Base-by-base conservation (phyloP, 2,888 invertebrate genomes). In the Morinoia aosen region DNA sequence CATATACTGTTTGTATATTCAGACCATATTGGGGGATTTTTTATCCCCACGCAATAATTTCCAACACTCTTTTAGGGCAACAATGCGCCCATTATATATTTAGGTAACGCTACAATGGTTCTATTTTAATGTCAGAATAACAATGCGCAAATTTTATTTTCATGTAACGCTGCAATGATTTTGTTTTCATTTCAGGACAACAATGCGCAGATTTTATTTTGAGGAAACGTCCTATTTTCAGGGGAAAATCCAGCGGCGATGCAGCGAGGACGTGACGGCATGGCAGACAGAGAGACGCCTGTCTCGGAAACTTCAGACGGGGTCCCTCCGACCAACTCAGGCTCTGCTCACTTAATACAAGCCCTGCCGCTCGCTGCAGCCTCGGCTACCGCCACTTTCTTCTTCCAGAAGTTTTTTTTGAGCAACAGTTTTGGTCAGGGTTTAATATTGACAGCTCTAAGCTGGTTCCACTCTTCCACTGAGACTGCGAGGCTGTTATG, bases 161-260 rank as follows among this genome's bases (percentile, higher is more conserved):
- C 48, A 48, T 2, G 48, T 48, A 48, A 48, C 48, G 48, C 5
- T 48, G 48, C 48, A 48, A 48, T 48, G 48, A 5, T 48, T 48
- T 48, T 48, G 5, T 48, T 48, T 48, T 48, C 48, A 48, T 48
- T 48, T 48, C 5, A 2, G 48, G 48, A 5, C 48, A 48, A 48
- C 48, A 48, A 48, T 48, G 48, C 48, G 48, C 48, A 48, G 48
- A 48, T 48, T 48, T 48, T 2, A 48, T 48, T 4, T 48, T 5
- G 3, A 48, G 48, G 48, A 4, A 48, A 48, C 48, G 33, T 76
- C 3, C 25, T 61, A 76, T 76, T 76, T 33, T 16, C 95, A 95
- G 95, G 93, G 2, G 95, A 95, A 56, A 95, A 95, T 33, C 95
- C 91, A 39, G 95, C 95, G 14, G 95, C 95, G 39, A 91, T 95